Base-by-base conservation (phyloP, 2,113 vertebrate genomes). In the Capreolus pygargus region DNA sequence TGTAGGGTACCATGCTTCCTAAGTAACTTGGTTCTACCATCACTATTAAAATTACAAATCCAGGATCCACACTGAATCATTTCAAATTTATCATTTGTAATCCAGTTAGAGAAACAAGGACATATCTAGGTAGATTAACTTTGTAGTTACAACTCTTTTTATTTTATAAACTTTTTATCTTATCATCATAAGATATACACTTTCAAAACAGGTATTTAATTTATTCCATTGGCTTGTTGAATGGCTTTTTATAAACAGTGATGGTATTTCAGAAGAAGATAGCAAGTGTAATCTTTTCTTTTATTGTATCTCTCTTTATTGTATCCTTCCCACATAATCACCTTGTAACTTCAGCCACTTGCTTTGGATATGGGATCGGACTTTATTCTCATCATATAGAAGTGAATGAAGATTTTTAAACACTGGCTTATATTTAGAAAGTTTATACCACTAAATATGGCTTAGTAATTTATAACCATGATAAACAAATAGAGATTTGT, bases 71-170 rank as follows among this genome's bases (percentile, higher is more conserved):
- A 92, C 14, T 96, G 47, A 92, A 94, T 97, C 97, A 97, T 97
- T 98, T 98, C 89, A 97, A 96, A 94, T 83, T 96, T 97, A 97
- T 97, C 98, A 97, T 96, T 98, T 97, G 93, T 98, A 87, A 39
- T 91, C n/a, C 95, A 78, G 39, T 97, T 98, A 89, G 27, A 95
- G 93, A 98, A 98, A 95, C n/a, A 96, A 83, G 2, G 94, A 98
- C 96, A 9, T 61, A 36, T 70, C 54, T 94, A 0, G 0, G 82
- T 88, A 0, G 50, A 96, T 91, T 76, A 94, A 98, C 94, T 89
- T 87, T 54, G 82, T 0, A 84, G 47, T 7, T 54, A 14, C 87
- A 93, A 90, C 47, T 85, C 11, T 92, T 92, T 90, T 27, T 96
- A 96, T 94, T 87, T 91, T 78, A n/a, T 67, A 13, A 6, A 61